Evolutionary conservation across 2,888 invertebrate genomes (phyloP), one percentile per base, ranked within the genome.

Genomic region (Lysandra coridon): DNA sequence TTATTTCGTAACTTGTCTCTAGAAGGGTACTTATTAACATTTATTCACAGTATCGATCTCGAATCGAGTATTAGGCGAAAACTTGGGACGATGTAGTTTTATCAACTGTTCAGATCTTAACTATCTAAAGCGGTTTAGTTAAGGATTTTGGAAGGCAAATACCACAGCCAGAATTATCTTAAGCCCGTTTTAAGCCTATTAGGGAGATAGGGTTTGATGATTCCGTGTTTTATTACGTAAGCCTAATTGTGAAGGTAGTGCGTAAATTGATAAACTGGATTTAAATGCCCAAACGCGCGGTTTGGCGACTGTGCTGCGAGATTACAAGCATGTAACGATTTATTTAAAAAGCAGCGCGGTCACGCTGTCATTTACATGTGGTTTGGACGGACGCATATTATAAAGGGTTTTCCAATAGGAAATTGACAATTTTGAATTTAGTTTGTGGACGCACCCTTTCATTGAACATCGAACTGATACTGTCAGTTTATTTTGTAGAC

Each of bases 41-140:
- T 23, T 23, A 23, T 23, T 23, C 23, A 23, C 33, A 69, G 33
- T 69, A 33, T 69, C 12, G 30, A 69, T 69, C 30, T 69, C 10
- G n/a, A 60, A 30, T 69, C 7, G 64, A 30, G 64, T 30, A 64
- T 64, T 12, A 69, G 17, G 37, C 33, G 69, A 37, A 69, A 69
- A 69, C 33, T 69, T 69, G 33, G 33, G 69, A 3, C 44, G 17
- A 49, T 49, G 2, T 23, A 44, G 49, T 75, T 23, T 49, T 75
- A 75, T 75, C 49, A 49, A 23, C 49, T 17, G 12, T 75, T 75
- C 49, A 49, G 49, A 75, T 75, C 75, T 75, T 49, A 75, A 75
- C 75, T 75, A 75, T 75, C 75, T 49, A 75, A 30, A 75, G 75
- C 30, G 75, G 75, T 49, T 49, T 75, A 75, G 49, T 23, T 75